These are phyloP conservation scores for Actinemys pallida DNA, from an alignment of 2,113 vertebrate species.

Conservation along the genomic window DNA sequence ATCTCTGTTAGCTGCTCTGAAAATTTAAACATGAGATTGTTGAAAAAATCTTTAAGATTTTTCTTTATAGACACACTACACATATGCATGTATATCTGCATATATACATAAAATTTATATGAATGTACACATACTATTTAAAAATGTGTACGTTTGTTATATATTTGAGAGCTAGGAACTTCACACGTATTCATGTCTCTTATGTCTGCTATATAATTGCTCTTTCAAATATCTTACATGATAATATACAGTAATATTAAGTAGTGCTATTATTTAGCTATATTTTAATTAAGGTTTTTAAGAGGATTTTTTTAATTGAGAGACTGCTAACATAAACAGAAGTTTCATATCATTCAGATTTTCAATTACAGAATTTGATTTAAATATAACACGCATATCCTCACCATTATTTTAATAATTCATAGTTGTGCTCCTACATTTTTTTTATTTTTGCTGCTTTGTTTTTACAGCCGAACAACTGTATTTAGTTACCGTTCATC, in stretches of 20 bases:
- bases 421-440: fast-evolving
- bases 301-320: not conserved
- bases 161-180: not conserved
- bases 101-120: not conserved
- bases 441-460: not conserved
- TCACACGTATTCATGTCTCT: fast-evolving
- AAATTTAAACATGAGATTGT: not conserved
- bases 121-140: not conserved
- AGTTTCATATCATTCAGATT: not conserved
- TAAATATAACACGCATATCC: not conserved
- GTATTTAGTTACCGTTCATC: not conserved
- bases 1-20: slow-evolving; percentile 1
- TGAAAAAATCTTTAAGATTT: not conserved
- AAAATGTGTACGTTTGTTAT: not conserved
- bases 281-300: not conserved
- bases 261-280: not conserved
- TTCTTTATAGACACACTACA: not conserved
- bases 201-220: not conserved
- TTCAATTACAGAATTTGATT: not conserved
- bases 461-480: not conserved
- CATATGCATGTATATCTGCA: not conserved
- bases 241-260: not conserved
- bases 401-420: not conserved
- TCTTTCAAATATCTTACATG: not conserved
- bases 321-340: not conserved